A percentile compares a stretch with the other conserved stretches of the same genome.
phyloP scores from a whole-genome alignment of 2,888 invertebrate species.

The Odontocolon sp. region DNA sequence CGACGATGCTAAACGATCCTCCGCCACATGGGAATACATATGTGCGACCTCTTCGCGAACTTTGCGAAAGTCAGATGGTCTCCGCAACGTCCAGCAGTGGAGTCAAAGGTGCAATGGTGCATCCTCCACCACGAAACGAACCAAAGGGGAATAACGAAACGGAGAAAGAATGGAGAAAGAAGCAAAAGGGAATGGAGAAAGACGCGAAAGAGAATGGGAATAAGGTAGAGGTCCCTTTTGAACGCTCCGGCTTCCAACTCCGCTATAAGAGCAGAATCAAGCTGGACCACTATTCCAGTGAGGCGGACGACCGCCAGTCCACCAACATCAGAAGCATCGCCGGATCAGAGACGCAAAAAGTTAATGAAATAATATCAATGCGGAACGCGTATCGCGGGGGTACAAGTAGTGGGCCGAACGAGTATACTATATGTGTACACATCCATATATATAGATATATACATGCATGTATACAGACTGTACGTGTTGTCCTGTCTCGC shows the following conservation, averaged over 20 bases:
- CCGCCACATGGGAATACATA: constrained; percentile 12
- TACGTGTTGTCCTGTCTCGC: too few species aligned
- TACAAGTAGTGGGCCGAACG: constrained; percentile 76
- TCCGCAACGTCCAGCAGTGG: constrained; percentile 22
- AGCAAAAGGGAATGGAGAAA: not conserved
- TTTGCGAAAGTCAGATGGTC: constrained; percentile 31
- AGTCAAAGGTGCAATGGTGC: not conserved
- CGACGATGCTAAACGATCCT: constrained; percentile 62
- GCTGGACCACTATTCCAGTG: constrained; percentile 20
- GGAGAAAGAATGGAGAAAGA: not conserved
- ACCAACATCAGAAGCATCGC: constrained; percentile 57
- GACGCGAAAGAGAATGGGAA: not conserved
- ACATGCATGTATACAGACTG: too few species aligned
- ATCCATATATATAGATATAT: too few species aligned
- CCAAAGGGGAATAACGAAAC: not conserved
- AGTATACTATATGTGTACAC: constrained; percentile 55
- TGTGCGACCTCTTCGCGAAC: constrained; percentile 22
- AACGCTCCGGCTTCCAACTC: not conserved
- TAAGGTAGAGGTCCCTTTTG: not conserved
- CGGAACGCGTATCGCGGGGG: constrained; percentile 79
- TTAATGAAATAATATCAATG: constrained; percentile 81
- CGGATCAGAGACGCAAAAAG: constrained; percentile 71
- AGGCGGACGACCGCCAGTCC: constrained; percentile 16
- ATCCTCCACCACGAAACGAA: not conserved
- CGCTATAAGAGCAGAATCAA: constrained; percentile 11